These are phyloP conservation scores for Elachura formosa DNA, from an alignment of 2,113 vertebrate genomes.

Conservation along the genomic window DNA sequence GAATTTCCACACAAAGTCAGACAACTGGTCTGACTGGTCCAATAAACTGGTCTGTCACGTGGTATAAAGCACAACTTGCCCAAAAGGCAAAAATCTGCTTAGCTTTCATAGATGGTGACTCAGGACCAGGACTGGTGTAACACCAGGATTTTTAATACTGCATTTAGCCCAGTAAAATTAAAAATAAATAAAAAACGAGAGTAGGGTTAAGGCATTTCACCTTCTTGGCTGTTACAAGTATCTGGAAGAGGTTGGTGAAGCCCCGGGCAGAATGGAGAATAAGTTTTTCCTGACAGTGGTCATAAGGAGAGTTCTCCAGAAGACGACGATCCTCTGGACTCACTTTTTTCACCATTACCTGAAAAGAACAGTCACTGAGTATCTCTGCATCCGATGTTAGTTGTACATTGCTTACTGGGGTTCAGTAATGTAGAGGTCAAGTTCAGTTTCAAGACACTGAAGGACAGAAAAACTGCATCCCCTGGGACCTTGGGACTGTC, in stretches of 20 bases:
- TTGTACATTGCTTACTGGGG: not conserved
- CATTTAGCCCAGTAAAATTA: not conserved
- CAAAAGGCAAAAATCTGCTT: not conserved
- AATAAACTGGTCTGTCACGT: not conserved
- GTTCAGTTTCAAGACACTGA: not conserved
- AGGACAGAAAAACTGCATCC: not conserved
- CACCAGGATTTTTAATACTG: not conserved
- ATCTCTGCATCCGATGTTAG: not conserved
- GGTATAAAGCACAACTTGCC: not conserved
- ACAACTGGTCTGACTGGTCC: not conserved
- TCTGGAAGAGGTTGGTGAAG: constrained; percentile 71
- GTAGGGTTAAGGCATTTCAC: constrained; percentile 3
- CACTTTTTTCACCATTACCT: constrained; percentile 74
- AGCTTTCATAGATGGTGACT: not conserved
- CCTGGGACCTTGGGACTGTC: not conserved
- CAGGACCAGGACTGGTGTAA: too few relatives aligned
- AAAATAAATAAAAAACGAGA: not conserved
- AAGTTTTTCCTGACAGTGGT: constrained; percentile 50
- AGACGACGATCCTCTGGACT: constrained; percentile 31
- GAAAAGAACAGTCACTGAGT: not conserved
- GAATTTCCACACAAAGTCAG: not conserved
- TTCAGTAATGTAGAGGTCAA: not conserved
- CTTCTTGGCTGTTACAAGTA: constrained; percentile 71
- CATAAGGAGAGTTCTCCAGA: constrained; percentile 55
- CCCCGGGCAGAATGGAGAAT: constrained; percentile 67